Base-by-base conservation (phyloP, 2,888 invertebrate genomes). In the Cephus sareptanus region DNA sequence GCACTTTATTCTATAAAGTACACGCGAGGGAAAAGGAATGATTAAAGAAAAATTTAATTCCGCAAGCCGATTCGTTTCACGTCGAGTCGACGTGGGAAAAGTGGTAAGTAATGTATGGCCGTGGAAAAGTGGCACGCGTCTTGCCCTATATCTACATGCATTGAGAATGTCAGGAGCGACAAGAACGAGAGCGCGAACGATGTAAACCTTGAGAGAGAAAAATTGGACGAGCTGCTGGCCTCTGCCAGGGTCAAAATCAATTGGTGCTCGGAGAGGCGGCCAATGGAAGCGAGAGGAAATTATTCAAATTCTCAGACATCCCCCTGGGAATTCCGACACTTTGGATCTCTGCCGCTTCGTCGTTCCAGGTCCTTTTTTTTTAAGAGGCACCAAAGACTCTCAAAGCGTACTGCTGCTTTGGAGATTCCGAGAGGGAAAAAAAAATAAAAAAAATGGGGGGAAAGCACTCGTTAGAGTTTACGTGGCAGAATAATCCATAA, bases 241-340 rank as follows among this genome's bases (percentile, higher is more conserved):
- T 56, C 56, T 23, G 0, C 9, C 56, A 56, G 56, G 56, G 23
- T 56, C 23, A 56, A 56, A 56, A 56, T 56, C 56, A 56, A 56
- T 56, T 56, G 56, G 23, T 9, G 56, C 56, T 56, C 35, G 56
- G 56, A 56, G 56, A 56, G 56, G 56, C 23, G 56, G 23, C 56
- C 23, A 56, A 23, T 56, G 56, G 56, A 23, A 56, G 56, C 56
- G 56, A 56, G 56, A 56, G 56, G 2, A 37, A 74, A 74, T 74
- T 74, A 74, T 74, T 74, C 74, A 74, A 74, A 74, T 74, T 35
- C 74, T 35, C 35, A 35, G 37, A 74, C 74, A 34, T 34, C 74
- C 37, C 74, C 30, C 37, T 71, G 74, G n/a, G 37, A 71, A 74
- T 35, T 37, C 73, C 33, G 73, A 34, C 73, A 73, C 73, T 73